A percentile compares a stretch with the other conserved stretches of the same genome.
Conservation (phyloP, 35 echinoderm and acorn worm species). For the Nesometra sesokonis region DNA sequence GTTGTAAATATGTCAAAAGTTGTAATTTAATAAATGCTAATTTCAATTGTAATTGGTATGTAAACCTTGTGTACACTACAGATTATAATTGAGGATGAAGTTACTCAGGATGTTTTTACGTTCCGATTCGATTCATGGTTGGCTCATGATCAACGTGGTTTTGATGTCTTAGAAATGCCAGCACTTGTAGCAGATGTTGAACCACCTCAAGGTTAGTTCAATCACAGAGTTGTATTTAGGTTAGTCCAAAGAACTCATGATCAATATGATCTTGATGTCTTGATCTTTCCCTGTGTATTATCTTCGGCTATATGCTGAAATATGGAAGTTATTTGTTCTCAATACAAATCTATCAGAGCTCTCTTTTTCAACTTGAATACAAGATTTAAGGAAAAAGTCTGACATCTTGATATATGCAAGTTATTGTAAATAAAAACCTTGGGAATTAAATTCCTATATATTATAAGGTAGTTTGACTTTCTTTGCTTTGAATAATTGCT, state of each 20-base stretch:
- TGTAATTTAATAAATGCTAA: neutral
- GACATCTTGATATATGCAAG: no score
- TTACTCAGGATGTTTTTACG: slow-evolving; percentile 10
- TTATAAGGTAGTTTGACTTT: neutral
- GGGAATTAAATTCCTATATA: no score
- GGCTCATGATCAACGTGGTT: slow-evolving; percentile 19
- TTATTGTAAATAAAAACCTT: no score
- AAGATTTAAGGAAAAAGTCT: no score
- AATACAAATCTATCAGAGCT: no score
- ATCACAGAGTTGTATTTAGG: neutral
- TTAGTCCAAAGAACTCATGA: no score
- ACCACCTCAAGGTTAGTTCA: slow-evolving; percentile 33
- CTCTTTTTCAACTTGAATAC: no score
- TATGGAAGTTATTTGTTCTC: no score
- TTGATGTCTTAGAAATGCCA: slow-evolving; percentile 25
- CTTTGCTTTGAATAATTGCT: neutral
- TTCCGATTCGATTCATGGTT: slow-evolving; percentile 36
- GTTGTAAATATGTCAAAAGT: no score
- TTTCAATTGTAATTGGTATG: neutral
- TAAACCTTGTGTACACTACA: neutral
- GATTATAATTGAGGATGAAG: slow-evolving; percentile 26
- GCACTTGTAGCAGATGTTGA: slow-evolving; percentile 23
- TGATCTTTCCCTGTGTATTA: no score
- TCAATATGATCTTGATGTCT: no score
- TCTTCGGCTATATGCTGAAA: no score